phyloP scores from a whole-genome alignment of 2,888 invertebrate genomes.

The Baronia brevicornis region DNA sequence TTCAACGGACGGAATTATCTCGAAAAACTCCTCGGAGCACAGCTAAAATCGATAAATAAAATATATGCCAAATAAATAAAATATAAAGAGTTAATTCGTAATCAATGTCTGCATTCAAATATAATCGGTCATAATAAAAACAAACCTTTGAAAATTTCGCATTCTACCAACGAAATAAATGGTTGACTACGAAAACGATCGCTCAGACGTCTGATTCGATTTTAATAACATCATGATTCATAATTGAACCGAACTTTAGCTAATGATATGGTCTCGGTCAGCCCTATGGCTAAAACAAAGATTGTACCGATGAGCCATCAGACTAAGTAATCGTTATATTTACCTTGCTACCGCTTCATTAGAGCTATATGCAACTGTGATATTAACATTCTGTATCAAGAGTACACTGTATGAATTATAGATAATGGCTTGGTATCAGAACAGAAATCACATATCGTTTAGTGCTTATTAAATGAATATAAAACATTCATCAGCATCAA shows the following conservation, averaged over 20 bases:
- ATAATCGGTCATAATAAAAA: slow-evolving; percentile 5
- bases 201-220: slow-evolving; percentile 11
- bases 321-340: slow-evolving; percentile 3
- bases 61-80: too few species aligned
- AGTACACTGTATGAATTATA: too few species aligned
- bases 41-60: too few species aligned
- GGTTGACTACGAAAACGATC: slow-evolving; percentile 7
- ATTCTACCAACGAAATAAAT: slow-evolving; percentile 9
- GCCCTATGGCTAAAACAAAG: slow-evolving; percentile 10
- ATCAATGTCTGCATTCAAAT: too few species aligned
- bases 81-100: too few species aligned
- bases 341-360: slow-evolving; percentile 4
- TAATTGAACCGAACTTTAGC: slow-evolving; percentile 7
- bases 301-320: neutral
- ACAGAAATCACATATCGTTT: too few species aligned
- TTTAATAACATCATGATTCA: slow-evolving; percentile 13
- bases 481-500: too few species aligned
- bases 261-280: slow-evolving; percentile 2
- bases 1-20: too few species aligned
- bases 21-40: too few species aligned
- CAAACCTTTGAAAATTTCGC: slow-evolving; percentile 4
- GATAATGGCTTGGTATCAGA: too few species aligned
- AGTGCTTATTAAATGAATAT: too few species aligned
- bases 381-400: neutral
- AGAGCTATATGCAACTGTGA: neutral